Base-by-base conservation (phyloP, 2,113 vertebrate genomes). In the Pomatostomus ruficeps region DNA sequence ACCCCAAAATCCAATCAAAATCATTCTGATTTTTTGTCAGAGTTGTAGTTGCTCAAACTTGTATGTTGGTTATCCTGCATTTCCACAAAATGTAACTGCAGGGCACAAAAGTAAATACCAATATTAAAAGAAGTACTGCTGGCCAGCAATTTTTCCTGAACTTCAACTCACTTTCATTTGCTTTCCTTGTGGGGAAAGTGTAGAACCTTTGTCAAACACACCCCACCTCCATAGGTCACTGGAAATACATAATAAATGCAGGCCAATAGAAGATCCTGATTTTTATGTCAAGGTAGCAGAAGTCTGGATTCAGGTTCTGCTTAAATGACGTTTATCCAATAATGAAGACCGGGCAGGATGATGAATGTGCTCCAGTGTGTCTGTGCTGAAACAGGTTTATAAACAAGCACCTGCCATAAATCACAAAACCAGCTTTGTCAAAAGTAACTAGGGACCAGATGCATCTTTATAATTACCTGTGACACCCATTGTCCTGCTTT, bases 401-500 rank as follows among this genome's bases (percentile, higher is more conserved):
- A 98, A 98, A 98, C 95, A 98, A 98, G 92, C 89, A 97, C 95
- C 96, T 98, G 97, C 95, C 97, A 98, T 98, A 98, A 98, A 98
- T 98, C 98, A 98, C 95, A 89, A 94, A 97, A 98, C 97, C 95
- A 68, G 96, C 94, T 98, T 98, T 98, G 98, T 98, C 97, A 98
- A 96, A 98, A 97, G 91, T 93, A 97, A 97, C 97, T 97, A 98
- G 96, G 90, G 89, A 95, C 95, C 97, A 97, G 97, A 98, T 98
- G 94, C 76, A 98, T 98, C 97, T 98, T 98, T 97, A 97, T 98
- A 98, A 98, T 98, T 98, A 98, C 96, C 93, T 22, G 25, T 95
- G 97, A 92, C 96, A 97, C 95, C 85, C 65, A 95, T 91, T 97
- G 96, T 97, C 96, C 97, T 96, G 96, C 91, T 97, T 97, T 96